Evolutionary conservation across 2,888 invertebrate species (phyloP).

Genomic region (Caenorhabditis parvicauda): DNA sequence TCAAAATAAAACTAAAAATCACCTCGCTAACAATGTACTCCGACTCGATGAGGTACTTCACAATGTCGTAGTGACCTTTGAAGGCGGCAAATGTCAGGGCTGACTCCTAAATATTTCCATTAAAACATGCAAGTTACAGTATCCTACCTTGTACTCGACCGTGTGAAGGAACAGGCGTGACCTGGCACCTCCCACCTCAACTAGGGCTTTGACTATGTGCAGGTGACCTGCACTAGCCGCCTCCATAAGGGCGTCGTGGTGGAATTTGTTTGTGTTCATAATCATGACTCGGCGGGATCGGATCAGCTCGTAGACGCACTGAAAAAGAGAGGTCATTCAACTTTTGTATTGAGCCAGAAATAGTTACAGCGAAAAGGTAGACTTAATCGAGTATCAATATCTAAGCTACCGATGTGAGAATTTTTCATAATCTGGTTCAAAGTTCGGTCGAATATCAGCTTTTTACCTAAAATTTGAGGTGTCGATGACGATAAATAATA

Average conservation of each 20-base stretch:
- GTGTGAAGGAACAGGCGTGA: conserved; percentile 71
- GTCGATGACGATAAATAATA: too few species aligned
- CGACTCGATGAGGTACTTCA: conserved; percentile 77
- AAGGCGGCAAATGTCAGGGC: conserved; percentile 92
- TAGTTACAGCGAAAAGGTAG: too few species aligned
- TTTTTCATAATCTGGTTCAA: too few species aligned
- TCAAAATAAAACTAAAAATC: too few species aligned
- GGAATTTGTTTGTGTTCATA: too few species aligned
- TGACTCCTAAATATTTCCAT: conserved; percentile 75
- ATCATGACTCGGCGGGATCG: too few species aligned
- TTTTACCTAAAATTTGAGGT: too few species aligned
- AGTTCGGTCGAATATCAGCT: too few species aligned
- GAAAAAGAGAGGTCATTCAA: neutral
- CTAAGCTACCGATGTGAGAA: too few species aligned
- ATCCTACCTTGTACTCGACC: conserved; percentile 65
- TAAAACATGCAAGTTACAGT: neutral
- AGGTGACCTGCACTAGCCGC: conserved; percentile 63
- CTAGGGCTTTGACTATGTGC: conserved; percentile 52
- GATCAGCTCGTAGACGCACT: conserved; percentile 3
- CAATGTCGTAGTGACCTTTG: conserved; percentile 93
- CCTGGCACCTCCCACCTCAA: conserved; percentile 24
- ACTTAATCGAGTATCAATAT: too few species aligned
- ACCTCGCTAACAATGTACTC: too few species aligned
- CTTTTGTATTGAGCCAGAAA: too few species aligned
- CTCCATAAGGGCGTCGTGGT: conserved; percentile 82